Conservation (phyloP, 2,113 vertebrate genomes). For the Gobiocypris rarus region DNA sequence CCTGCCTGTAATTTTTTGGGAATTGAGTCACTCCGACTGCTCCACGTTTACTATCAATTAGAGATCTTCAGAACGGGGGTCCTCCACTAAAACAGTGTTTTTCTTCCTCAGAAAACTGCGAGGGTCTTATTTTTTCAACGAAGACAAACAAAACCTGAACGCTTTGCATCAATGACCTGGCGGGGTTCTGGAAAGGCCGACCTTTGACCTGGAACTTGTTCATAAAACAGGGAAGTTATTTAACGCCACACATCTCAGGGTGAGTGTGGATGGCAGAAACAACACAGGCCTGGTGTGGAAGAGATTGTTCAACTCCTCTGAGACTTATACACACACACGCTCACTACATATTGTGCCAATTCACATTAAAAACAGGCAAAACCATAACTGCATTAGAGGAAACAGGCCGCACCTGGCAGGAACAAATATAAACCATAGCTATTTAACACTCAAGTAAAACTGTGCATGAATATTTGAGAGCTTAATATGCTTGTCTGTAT, state of each 20-base stretch:
- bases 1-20: slow-evolving; percentile 50
- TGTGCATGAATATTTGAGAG: not conserved
- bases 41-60: slow-evolving; percentile 51
- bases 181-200: slow-evolving; percentile 18
- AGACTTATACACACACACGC: slow-evolving; percentile 3
- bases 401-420: slow-evolving; percentile 20
- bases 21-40: slow-evolving; percentile 54
- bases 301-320: slow-evolving; percentile 19
- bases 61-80: slow-evolving; percentile 26
- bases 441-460: slow-evolving; percentile 10
- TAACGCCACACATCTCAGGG: slow-evolving; percentile 47
- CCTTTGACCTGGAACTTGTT: slow-evolving; percentile 59
- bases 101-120: slow-evolving; percentile 43
- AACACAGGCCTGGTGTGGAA: slow-evolving; percentile 14
- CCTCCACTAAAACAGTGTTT: slow-evolving; percentile 50
- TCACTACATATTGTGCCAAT: slow-evolving; percentile 8
- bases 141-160: slow-evolving; percentile 56
- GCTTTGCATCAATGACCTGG: slow-evolving; percentile 44
- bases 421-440: not conserved
- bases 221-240: slow-evolving; percentile 58
- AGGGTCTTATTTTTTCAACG: slow-evolving; percentile 52
- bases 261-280: slow-evolving; percentile 45
- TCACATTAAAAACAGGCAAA: slow-evolving; percentile 1
- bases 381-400: slow-evolving; percentile 19
- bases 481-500: not conserved